Evolutionary conservation across 2,113 vertebrate genomes (phyloP), one percentile per base, ranked within the genome.

Genomic region (Etheostoma spectabile): DNA sequence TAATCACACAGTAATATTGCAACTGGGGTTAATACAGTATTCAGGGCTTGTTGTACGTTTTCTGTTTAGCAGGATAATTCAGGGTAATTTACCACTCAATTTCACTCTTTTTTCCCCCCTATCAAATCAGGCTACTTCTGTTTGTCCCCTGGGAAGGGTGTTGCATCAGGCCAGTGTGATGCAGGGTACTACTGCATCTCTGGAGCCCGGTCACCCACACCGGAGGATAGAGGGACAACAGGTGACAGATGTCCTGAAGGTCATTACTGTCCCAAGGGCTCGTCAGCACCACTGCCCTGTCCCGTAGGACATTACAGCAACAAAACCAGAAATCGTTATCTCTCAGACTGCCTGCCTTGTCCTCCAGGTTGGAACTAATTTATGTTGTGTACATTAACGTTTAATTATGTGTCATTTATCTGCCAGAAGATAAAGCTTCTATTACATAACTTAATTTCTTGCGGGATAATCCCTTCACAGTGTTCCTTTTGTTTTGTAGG

Each of bases 231-330:
- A 80, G 92, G 93, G 3, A 46, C 60, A n/a, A 89, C 91, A 55
- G 97, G 97, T 30, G 90, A 90, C 21, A 0, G 0, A 0, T 98
- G 97, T 85, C 96, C 95, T 0, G 76, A 63, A 68, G 97, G 96
- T 52, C 82, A 95, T 88, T 98, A 96, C 82, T 98, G 97, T 82
- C 92, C 95, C 7, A 5, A n/a, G 71, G 96, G 96, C 18, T 96
- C 96, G 68, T 87, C 87, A 21, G 77, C 77, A 21, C 96, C 97
- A 0, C 74, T 89, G 33, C 94, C 93, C 0, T 98, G 97, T 87
- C 96, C 95, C 65, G 2, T 61, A 6, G 96, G 96, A 30, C 84
- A 48, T 42, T 97, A 96, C 8, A 97, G 96, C 92, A 96, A 95
- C 89, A 92, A 83, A 5, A 77, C 90, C 69, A 87, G 88, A 75